Conservation (phyloP, 2,113 vertebrate species). For the Callorhinus ursinus region DNA sequence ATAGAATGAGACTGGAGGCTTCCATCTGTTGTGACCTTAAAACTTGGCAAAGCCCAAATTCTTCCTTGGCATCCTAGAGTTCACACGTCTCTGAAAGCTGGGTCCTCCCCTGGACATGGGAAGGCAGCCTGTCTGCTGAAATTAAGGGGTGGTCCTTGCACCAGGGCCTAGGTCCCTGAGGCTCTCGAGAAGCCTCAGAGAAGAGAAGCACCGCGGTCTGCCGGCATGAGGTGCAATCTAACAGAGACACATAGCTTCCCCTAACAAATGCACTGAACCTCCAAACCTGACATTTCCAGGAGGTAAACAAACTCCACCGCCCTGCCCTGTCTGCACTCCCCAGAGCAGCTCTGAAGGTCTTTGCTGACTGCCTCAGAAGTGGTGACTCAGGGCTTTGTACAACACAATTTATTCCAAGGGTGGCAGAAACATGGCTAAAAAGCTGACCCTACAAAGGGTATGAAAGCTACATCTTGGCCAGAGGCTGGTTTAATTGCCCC, state of each 20-base stretch:
- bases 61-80: background rate
- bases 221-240: background rate
- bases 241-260: conserved; percentile 3
- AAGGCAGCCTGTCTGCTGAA: accelerated
- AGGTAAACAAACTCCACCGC: conserved; percentile 41
- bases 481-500: accelerated
- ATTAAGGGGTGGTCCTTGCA: no score
- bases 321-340: background rate
- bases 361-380: background rate
- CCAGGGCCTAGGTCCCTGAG: background rate
- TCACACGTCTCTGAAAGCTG: accelerated
- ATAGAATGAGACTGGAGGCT: no score
- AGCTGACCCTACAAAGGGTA: background rate
- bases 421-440: background rate
- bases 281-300: conserved; percentile 74
- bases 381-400: conserved; percentile 53
- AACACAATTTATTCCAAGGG: background rate
- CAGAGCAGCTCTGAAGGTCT: conserved; percentile 52
- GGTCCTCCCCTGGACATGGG: background rate
- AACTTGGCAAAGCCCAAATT: background rate
- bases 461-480: background rate
- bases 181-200: background rate
- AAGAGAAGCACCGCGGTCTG: background rate
- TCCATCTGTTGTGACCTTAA: background rate
- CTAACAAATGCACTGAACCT: conserved; percentile 70